phyloP scores from a whole-genome alignment of 2,113 vertebrate species.

The Cebidichthys violaceus region DNA sequence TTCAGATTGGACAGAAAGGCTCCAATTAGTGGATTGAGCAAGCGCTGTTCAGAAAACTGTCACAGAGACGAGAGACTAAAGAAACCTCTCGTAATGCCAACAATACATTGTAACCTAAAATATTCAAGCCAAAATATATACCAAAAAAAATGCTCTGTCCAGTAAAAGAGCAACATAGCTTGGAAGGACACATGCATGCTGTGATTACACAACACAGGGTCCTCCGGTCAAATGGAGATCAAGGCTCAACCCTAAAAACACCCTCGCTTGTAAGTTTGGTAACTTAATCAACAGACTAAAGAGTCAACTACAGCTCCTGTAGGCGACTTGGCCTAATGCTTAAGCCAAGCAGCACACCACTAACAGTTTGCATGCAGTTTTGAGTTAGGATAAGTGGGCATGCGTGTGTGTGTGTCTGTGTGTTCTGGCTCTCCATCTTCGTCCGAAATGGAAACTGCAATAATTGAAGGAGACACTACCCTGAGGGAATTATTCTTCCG shows the following conservation, averaged over 20 bases:
- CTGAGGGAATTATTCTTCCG: constrained; percentile 65
- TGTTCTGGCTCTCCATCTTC: constrained; percentile 20
- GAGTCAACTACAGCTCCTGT: neutral
- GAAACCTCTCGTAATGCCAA: neutral
- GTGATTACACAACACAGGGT: neutral
- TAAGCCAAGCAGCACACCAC: constrained; percentile 9
- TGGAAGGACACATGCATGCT: neutral
- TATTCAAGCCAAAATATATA: neutral
- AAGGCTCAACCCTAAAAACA: neutral
- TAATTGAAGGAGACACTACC: constrained; percentile 47
- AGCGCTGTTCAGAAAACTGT: constrained; percentile 21
- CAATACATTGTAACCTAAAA: neutral
- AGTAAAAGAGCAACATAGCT: constrained; percentile 13
- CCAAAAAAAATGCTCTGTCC: neutral
- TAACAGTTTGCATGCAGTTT: constrained; percentile 19
- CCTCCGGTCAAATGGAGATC: neutral
- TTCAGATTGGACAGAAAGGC: constrained; percentile 54
- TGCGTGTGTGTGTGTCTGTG: neutral
- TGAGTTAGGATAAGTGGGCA: constrained; percentile 15
- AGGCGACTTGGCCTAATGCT: neutral
- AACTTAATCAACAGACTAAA: constrained; percentile 4
- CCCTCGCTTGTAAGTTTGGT: neutral
- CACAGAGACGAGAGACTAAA: neutral
- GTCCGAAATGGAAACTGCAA: constrained; percentile 65
- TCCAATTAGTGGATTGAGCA: constrained; percentile 65